Evolutionary conservation across 1,140 invertebrate genomes (phyloP).

Genomic region (Eupristina koningsbergeri): DNA sequence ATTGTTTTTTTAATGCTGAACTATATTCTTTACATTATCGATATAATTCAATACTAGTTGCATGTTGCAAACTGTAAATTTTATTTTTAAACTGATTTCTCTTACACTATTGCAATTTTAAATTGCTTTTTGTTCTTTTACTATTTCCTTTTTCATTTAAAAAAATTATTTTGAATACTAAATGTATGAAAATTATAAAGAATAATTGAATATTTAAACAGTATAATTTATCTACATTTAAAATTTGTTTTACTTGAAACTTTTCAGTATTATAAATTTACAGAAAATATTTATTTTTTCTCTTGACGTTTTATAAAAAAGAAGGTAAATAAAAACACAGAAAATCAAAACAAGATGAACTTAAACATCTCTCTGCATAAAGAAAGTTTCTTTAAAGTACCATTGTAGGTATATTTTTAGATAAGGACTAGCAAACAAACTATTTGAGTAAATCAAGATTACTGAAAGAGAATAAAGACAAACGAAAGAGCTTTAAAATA

Average conservation of each 20-base stretch:
- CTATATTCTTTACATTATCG: neutral
- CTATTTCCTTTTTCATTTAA: too few relatives aligned
- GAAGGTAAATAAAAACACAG: neutral
- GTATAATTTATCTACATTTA: neutral
- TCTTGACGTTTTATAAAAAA: conserved; percentile 3
- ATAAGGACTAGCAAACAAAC: neutral
- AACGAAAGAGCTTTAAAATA: neutral
- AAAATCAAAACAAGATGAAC: conserved; percentile 10
- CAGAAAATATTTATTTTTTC: neutral
- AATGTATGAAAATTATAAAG: neutral
- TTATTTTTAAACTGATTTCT: neutral
- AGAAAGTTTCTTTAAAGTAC: conserved; percentile 25
- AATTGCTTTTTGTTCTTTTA: neutral
- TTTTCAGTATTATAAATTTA: neutral
- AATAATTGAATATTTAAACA: too few relatives aligned
- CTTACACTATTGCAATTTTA: neutral
- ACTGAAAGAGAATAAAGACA: neutral
- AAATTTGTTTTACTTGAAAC: neutral
- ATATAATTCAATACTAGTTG: neutral
- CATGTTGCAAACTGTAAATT: neutral
- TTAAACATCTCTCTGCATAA: neutral
- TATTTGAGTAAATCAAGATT: conserved; percentile 14
- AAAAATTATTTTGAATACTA: neutral
- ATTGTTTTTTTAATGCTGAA: neutral
- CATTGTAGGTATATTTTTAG: neutral